Evolutionary conservation across 2,113 vertebrate genomes (phyloP).

Genomic region (Ursus arctos): DNA sequence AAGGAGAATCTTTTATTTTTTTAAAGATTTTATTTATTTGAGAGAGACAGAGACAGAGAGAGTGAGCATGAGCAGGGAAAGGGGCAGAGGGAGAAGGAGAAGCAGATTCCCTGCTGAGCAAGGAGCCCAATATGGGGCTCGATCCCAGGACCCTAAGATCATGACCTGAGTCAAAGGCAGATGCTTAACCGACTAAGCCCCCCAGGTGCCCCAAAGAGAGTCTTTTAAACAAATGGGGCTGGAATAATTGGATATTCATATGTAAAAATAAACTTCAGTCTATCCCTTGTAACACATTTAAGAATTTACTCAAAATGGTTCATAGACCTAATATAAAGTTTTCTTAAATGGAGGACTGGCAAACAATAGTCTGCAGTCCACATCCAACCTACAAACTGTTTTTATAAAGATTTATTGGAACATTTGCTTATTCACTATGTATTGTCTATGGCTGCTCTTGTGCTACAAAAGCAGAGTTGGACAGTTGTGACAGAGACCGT

Average conservation of each 20-base stretch:
- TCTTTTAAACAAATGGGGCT: not conserved
- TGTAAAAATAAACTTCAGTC: not conserved
- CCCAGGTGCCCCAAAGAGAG: not conserved
- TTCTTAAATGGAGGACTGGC: not conserved
- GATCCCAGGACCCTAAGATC: too few species aligned
- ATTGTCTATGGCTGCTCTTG: not conserved
- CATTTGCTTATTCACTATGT: not conserved
- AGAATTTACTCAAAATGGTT: not conserved
- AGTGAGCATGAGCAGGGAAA: too few species aligned
- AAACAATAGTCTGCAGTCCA: not conserved
- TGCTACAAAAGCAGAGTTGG: not conserved
- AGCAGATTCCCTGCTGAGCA: too few species aligned
- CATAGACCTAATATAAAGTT: not conserved
- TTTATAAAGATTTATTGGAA: not conserved
- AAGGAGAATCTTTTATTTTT: not conserved
- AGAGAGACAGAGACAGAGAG: too few species aligned
- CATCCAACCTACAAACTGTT: not conserved
- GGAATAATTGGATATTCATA: not conserved
- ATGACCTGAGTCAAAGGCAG: not conserved
- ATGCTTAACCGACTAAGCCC: not conserved
- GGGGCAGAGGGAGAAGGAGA: too few species aligned
- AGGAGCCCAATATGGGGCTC: too few species aligned
- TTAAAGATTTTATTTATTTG: too few species aligned
- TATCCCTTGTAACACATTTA: not conserved
- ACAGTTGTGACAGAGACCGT: not conserved